Evolutionary conservation across 1,140 invertebrate species (phyloP), one percentile per base, ranked within the genome.

Genomic region (Zaprionus vittiger): DNA sequence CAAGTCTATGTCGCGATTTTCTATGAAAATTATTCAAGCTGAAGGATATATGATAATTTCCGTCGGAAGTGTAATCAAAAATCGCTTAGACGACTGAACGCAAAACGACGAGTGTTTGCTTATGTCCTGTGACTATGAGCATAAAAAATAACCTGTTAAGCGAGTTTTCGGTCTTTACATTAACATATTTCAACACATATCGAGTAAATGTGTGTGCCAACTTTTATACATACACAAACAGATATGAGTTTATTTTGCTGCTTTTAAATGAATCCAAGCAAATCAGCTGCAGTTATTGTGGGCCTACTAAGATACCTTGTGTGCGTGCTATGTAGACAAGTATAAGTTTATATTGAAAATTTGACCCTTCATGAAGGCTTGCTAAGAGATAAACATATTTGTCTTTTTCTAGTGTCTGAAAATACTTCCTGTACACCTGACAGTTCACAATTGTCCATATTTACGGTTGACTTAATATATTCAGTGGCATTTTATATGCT

Each of bases 21-120:
- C 73, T 71, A 91, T 89, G 73, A 83, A 92, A 92, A 90, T 92
- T 91, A 92, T 92, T 92, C 91, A 91, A 87, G 91, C 82, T 91
- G 90, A 92, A 92, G 91, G 90, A 91, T 92, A 91, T 92, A 92
- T 92, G 91, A 92, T 92, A 92, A 92, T 92, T 92, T 92, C 91
- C 91, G 91, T 68, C 91, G 91, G 91, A 92, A 92, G 87, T 91
- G 91, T 92, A 92, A 92, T 92, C 91, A 92, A 92, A 92, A 92
- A 92, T 92, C 91, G 91, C 91, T 92, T 92, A 92, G 91, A 91
- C 91, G 83, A 91, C 61, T 80, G 49, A 72, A 59, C 61, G 38
- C 62, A 66, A 62, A 57, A 52, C 20, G 20, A 52, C 9, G 20
- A 76, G 73, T 79, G 66, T 66, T 69, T 65, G 41, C 49, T 24